phyloP scores from a whole-genome alignment of 2,888 invertebrate genomes.

The Ophioninae sp. region DNA sequence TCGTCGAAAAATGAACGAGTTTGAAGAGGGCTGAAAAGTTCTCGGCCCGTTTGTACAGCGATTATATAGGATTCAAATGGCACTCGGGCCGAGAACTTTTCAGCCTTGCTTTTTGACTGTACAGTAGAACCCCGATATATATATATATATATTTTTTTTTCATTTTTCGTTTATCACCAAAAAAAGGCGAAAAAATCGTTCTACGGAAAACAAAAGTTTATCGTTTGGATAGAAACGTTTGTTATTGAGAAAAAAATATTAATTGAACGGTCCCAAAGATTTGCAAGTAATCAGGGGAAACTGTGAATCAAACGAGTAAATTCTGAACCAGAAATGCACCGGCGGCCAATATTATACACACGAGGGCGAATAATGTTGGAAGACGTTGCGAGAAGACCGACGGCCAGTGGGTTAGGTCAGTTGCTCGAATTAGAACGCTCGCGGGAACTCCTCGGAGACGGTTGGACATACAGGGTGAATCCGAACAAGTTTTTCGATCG shows the following conservation, averaged over 20 bases:
- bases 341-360: constrained; percentile 4
- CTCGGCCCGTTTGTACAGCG: neutral
- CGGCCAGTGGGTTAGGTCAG: constrained; percentile 72
- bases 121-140: no score
- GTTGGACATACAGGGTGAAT: neutral
- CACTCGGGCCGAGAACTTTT: neutral
- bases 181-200: neutral
- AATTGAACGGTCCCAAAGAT: no score
- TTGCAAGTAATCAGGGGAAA: no score
- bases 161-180: no score
- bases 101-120: neutral
- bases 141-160: no score
- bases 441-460: constrained; percentile 12
- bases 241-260: no score
- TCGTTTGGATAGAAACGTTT: no score
- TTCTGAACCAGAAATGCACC: constrained; percentile 2
- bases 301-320: constrained; percentile 35
- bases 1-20: neutral
- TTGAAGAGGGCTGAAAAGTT: neutral
- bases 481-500: no score
- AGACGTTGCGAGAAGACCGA: constrained; percentile 37
- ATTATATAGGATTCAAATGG: neutral
- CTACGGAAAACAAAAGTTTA: no score
- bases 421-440: constrained; percentile 74
- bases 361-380: constrained; percentile 12